Percentiles rank a stretch among this genome's conserved stretches.
These are phyloP conservation scores for Cephalotes varians DNA, from an alignment of 2,888 invertebrate species.

Conservation along the genomic window DNA sequence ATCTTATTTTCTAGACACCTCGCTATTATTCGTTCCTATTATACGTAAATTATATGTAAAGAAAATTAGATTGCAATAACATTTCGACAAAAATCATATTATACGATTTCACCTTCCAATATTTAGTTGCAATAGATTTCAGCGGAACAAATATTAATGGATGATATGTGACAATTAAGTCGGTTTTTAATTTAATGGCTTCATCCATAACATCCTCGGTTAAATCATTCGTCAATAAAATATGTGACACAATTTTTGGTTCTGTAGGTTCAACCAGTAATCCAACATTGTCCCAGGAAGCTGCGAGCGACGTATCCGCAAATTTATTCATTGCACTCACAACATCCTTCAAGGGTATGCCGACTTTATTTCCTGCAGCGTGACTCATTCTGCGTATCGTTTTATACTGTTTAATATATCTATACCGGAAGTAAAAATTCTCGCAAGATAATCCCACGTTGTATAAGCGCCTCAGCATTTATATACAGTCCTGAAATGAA, in stretches of 20 bases:
- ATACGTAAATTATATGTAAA: background rate
- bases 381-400: slow-evolving; percentile 58
- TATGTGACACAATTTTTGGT: slow-evolving; percentile 87
- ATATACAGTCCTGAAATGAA: slow-evolving; percentile 50
- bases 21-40: slow-evolving; percentile 92
- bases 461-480: slow-evolving; percentile 57
- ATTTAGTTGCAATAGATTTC: slow-evolving; percentile 90
- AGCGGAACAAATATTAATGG: slow-evolving; percentile 97
- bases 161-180: slow-evolving; percentile 97
- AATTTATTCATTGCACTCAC: slow-evolving; percentile 89
- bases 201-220: slow-evolving; percentile 95
- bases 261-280: slow-evolving; percentile 93
- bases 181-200: slow-evolving; percentile 89
- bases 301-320: slow-evolving; percentile 91
- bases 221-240: slow-evolving; percentile 96
- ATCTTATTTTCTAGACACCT: slow-evolving; percentile 94
- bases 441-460: slow-evolving; percentile 18
- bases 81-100: background rate
- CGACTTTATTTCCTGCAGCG: slow-evolving; percentile 70
- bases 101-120: slow-evolving; percentile 88
- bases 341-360: slow-evolving; percentile 87
- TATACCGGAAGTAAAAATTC: background rate
- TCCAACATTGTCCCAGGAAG: slow-evolving; percentile 98
- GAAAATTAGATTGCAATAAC: background rate
- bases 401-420: slow-evolving; percentile 4